phyloP scores from a whole-genome alignment of 2,888 invertebrate genomes.

The Hartigia nigra region DNA sequence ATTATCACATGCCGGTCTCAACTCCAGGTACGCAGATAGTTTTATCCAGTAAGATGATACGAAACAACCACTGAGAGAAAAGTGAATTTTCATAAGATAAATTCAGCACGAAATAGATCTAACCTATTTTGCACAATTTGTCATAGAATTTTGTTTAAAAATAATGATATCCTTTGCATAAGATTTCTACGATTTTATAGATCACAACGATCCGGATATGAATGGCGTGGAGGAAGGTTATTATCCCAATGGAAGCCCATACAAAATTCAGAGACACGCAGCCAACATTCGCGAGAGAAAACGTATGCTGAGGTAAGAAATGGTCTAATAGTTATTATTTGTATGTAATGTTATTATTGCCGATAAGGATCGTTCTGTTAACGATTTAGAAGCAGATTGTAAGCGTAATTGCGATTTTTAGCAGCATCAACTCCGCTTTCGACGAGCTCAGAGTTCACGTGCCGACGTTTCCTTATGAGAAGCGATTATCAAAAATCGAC shows the following conservation, averaged over 20 bases:
- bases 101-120: not conserved
- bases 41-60: not conserved
- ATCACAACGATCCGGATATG: constrained; percentile 59
- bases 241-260: constrained; percentile 80
- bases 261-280: constrained; percentile 90
- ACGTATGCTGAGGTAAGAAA: constrained; percentile 93
- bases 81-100: not conserved
- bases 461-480: constrained; percentile 99
- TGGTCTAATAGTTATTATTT: constrained; percentile 1
- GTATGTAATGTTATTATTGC: not conserved
- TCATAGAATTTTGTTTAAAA: not conserved
- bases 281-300: constrained; percentile 97
- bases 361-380: not conserved
- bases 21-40: constrained; percentile 51
- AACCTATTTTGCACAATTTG: not conserved
- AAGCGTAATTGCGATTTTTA: constrained; percentile 70
- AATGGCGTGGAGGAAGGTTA: constrained; percentile 68
- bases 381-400: constrained; percentile 39
- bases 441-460: constrained; percentile 97
- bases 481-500: constrained; percentile 97
- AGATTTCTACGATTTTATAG: constrained; percentile 30
- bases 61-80: not conserved
- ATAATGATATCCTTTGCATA: constrained; percentile 14
- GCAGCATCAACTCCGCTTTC: constrained; percentile 99
- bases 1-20: constrained; percentile 61